Evolutionary conservation across 2,888 invertebrate species (phyloP).

Genomic region (Pediacus dermestoides): DNA sequence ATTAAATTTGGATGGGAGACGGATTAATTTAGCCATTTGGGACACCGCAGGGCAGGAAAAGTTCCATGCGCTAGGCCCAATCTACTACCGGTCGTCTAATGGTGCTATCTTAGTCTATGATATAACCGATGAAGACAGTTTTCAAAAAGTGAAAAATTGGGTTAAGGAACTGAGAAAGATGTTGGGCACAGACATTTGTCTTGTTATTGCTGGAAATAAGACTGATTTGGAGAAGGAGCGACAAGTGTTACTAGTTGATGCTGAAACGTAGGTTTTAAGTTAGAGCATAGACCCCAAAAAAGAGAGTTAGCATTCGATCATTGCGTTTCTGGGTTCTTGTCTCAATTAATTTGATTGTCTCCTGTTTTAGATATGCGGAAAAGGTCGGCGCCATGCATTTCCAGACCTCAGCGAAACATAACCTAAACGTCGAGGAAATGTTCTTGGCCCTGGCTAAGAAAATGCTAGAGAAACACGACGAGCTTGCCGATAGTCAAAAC

Average conservation of each 20-base stretch:
- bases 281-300: constrained; percentile 1
- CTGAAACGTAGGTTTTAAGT: constrained; percentile 64
- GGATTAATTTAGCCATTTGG: constrained; percentile 92
- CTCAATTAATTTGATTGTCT: constrained; percentile 10
- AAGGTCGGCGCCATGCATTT: constrained; percentile 90
- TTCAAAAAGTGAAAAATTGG: constrained; percentile 97
- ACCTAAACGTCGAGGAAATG: constrained; percentile 87
- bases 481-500: constrained; percentile 37
- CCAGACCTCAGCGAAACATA: constrained; percentile 90
- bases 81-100: constrained; percentile 96
- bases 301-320: constrained; percentile 5
- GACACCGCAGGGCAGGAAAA: constrained; percentile 98
- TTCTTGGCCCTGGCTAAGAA: constrained; percentile 79
- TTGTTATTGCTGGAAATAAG: constrained; percentile 96
- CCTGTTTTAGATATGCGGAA: constrained; percentile 71
- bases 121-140: constrained; percentile 95
- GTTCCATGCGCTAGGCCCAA: constrained; percentile 94
- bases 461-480: constrained; percentile 58
- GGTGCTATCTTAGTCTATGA: constrained; percentile 98
- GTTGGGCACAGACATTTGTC: constrained; percentile 86
- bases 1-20: constrained; percentile 82
- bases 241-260: constrained; percentile 78
- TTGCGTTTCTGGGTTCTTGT: not conserved
- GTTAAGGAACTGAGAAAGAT: constrained; percentile 95
- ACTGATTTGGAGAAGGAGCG: constrained; percentile 90